Percentiles rank a stretch among this genome's conserved stretches.
phyloP scores from a whole-genome alignment of 2,888 invertebrate genomes.

The Trachelus tabidus region DNA sequence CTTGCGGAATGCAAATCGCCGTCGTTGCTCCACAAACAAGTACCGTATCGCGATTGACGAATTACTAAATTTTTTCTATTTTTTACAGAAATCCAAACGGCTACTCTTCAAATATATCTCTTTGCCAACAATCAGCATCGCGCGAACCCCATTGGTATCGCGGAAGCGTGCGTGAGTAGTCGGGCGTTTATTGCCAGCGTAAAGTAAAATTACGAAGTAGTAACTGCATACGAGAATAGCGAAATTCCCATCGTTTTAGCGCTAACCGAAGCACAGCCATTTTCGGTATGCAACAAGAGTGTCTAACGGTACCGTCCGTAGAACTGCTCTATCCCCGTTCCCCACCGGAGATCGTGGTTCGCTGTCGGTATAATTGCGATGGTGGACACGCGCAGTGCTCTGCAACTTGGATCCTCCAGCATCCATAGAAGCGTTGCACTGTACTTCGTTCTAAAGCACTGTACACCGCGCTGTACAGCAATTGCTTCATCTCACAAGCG shows the following conservation, averaged over 20 bases:
- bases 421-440: neutral
- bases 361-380: neutral
- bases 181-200: constrained; percentile 57
- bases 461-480: neutral
- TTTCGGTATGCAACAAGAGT: constrained; percentile 50
- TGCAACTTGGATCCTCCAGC: neutral
- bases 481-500: neutral
- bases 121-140: neutral
- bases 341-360: constrained; percentile 4
- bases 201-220: constrained; percentile 58
- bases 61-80: neutral
- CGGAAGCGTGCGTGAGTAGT: constrained; percentile 54
- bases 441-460: neutral
- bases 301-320: constrained; percentile 35
- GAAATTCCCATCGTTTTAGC: constrained; percentile 59
- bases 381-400: constrained; percentile 4
- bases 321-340: constrained; percentile 12
- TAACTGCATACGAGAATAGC: constrained; percentile 32
- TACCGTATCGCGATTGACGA: neutral
- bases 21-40: neutral
- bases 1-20: neutral
- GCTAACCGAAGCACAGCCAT: constrained; percentile 51
- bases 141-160: constrained; percentile 25
- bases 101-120: neutral
- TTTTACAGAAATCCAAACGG: neutral